Base-by-base conservation (phyloP, 1,140 invertebrate genomes). In the Pogonomyrmex californicus region DNA sequence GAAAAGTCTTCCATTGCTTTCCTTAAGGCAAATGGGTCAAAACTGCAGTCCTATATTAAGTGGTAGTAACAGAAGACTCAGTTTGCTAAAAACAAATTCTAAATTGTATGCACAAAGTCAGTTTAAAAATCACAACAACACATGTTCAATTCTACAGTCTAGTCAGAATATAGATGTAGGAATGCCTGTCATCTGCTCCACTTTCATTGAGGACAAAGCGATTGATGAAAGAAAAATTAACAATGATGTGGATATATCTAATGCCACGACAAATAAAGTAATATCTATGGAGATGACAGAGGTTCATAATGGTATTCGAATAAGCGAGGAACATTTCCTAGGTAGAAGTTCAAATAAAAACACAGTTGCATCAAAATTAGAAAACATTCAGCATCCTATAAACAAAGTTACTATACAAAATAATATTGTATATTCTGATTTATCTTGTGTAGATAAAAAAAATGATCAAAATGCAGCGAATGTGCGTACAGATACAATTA, bases 101-200 rank as follows among this genome's bases (percentile, higher is more conserved):
- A 82, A 73, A 4, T 56, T 65, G 17, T 10, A 3, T 77, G 56
- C 17, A 4, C 75, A 86, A 54, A 71, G 36, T 49, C 63, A 60
- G 7, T 17, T 17, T 23, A 17, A 70, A 58, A 73, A 36, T 4
- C 14, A 7, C 23, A 49, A 83, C 23, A 75, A 33, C 1, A 44
- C 65, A 12, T 36, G 2, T 1, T 75, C 51, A 4, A 58, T 23
- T 7, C 12, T 49, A 49, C 33, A 23, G 1, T 73, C 66, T 23
- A 12, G 23, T 75, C 85, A 88, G 36, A 88, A 47, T 51, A 51
- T 33, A 54, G 65, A 75, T 54, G 82, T 86, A 33, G 77, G 70
- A 75, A 6, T 62, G 6, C 91, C 92, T 23, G 49, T 94, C 30
- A 85, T 65, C 30, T 92, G 88, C 86, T 94, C 93, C 1, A 92